Conservation (phyloP, 2,797 vertebrate species). For the Centropyge bicolor region DNA sequence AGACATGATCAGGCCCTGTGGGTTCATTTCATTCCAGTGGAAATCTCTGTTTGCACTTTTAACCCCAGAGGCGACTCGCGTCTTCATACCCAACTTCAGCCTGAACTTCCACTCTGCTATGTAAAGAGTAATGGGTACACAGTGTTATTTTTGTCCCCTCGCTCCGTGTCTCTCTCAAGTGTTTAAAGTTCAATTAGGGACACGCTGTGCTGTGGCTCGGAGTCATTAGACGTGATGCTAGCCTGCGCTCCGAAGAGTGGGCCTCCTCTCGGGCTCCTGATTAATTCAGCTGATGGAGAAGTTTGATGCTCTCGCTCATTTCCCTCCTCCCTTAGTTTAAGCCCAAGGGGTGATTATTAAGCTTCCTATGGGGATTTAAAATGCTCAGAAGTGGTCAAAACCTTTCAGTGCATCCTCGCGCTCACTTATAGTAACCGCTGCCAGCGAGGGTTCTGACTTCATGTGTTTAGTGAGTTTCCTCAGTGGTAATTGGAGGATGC, state of each 20-base stretch:
- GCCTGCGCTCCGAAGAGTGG: constrained; percentile 39
- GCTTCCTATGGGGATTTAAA: constrained; percentile 51
- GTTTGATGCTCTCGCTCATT: constrained; percentile 53
- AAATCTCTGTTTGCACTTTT: constrained; percentile 47
- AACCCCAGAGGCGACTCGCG: constrained; percentile 12
- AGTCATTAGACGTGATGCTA: constrained; percentile 61
- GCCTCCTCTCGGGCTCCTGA: constrained; percentile 57
- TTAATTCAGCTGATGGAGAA: constrained; percentile 73
- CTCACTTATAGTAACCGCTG: background rate
- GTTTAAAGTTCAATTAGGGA: constrained; percentile 73
- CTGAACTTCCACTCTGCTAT: constrained; percentile 38
- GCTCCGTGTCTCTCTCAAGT: constrained; percentile 36
- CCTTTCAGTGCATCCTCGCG: constrained; percentile 31
- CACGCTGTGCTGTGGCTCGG: constrained; percentile 42
- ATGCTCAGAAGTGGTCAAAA: constrained; percentile 59
- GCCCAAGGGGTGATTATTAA: constrained; percentile 56
- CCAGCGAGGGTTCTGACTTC: constrained; percentile 11
- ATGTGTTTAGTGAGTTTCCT: constrained; percentile 6
- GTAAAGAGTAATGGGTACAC: constrained; percentile 40
- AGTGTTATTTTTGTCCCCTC: constrained; percentile 47
- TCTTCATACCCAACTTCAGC: constrained; percentile 35
- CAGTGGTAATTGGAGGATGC: background rate
- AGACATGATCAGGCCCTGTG: background rate
- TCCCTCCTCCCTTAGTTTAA: constrained; percentile 50
- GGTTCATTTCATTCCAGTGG: constrained; percentile 14